Evolutionary conservation across 2,888 invertebrate genomes (phyloP).

Genomic region (Girardia tigrina): DNA sequence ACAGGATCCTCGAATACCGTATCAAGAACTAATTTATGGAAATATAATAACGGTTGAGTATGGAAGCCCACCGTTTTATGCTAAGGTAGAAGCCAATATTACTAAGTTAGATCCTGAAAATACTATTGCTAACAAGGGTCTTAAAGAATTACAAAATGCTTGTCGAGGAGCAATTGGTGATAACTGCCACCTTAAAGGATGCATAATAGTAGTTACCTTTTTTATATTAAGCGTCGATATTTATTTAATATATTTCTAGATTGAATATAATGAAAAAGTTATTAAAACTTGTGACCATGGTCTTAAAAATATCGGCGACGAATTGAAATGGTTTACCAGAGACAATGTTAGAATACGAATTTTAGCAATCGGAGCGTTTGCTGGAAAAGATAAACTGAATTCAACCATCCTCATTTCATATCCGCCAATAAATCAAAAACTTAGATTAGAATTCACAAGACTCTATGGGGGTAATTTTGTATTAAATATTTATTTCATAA

Average conservation of each 20-base stretch:
- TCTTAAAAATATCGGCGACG: neutral
- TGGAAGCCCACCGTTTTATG: neutral
- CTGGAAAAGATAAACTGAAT: neutral
- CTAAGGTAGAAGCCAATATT: neutral
- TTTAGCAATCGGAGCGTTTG: neutral
- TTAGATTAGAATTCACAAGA: neutral
- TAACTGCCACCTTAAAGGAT: neutral
- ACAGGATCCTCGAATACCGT: neutral
- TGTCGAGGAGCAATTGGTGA: neutral
- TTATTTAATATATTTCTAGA: neutral
- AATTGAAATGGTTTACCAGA: neutral
- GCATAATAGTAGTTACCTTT: neutral
- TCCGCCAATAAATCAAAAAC: neutral
- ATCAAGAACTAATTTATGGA: slow-evolving; percentile 6
- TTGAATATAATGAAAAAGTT: neutral
- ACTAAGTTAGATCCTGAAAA: neutral
- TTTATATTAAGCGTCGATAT: neutral
- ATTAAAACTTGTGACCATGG: neutral
- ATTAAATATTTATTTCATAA: neutral
- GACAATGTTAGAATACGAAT: slow-evolving; percentile 4
- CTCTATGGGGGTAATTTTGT: neutral
- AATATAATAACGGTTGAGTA: neutral
- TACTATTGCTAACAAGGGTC: neutral
- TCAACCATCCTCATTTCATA: neutral
- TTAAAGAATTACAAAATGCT: neutral